Evolutionary conservation across 2,888 invertebrate genomes (phyloP).

Genomic region (Pristionchus japonicus): DNA sequence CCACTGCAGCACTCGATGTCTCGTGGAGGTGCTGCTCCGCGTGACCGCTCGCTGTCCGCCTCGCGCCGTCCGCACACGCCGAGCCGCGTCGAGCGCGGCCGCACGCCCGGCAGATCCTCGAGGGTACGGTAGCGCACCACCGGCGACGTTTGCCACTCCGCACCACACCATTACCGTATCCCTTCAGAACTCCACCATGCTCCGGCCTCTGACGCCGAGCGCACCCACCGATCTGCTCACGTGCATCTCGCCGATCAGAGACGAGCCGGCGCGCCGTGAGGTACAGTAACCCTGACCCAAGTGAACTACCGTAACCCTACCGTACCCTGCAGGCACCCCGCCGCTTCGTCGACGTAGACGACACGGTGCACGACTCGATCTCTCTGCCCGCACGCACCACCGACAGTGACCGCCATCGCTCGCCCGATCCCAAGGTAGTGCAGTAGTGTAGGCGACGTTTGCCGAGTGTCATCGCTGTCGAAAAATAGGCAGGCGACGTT

Average conservation of each 20-base stretch:
- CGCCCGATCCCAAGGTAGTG: constrained; percentile 14
- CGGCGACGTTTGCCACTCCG: not conserved
- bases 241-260: not conserved
- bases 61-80: not conserved
- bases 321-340: not conserved
- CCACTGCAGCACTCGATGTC: constrained; percentile 7
- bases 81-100: not conserved
- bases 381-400: not conserved
- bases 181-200: not conserved
- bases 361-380: not conserved
- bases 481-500: not conserved
- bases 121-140: not conserved
- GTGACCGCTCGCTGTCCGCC: constrained; percentile 11
- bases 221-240: not conserved
- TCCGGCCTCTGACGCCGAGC: not conserved
- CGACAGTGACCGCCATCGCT: not conserved
- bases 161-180: not conserved
- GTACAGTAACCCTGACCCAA: not conserved
- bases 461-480: not conserved
- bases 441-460: not conserved
- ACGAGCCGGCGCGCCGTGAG: constrained; percentile 33
- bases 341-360: not conserved
- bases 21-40: not conserved
- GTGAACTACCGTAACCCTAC: not conserved
- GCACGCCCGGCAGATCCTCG: not conserved